Evolutionary conservation across 2,797 vertebrate species (phyloP).

Genomic region (Melopsittacus undulatus): DNA sequence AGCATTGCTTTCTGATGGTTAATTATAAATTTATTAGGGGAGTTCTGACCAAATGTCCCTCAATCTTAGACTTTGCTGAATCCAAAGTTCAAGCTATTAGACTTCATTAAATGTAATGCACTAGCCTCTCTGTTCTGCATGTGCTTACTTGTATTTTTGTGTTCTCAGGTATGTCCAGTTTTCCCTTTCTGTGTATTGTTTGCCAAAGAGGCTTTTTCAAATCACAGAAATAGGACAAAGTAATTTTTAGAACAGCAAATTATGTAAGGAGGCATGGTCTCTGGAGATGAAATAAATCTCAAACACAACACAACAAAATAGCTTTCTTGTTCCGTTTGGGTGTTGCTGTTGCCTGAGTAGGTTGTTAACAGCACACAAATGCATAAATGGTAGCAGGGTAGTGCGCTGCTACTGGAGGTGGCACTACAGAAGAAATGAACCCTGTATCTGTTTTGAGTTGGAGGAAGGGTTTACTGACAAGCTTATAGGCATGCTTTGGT

Average conservation of each 20-base stretch:
- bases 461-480: background rate
- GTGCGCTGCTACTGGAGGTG: background rate
- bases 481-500: rapidly evolving
- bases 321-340: background rate
- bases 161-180: slow-evolving; percentile 2
- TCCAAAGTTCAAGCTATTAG: slow-evolving; percentile 26
- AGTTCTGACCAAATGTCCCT: slow-evolving; percentile 7
- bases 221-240: slow-evolving; percentile 16
- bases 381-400: background rate
- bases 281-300: slow-evolving; percentile 15
- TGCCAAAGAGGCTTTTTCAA: slow-evolving; percentile 38
- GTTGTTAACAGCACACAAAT: background rate
- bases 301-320: background rate
- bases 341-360: background rate
- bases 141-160: background rate
- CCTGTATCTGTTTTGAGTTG: rapidly evolving
- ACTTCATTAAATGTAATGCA: background rate
- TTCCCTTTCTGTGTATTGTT: slow-evolving; percentile 31
- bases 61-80: background rate
- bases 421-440: background rate
- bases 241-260: slow-evolving; percentile 55
- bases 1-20: slow-evolving; percentile 24
- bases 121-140: background rate
- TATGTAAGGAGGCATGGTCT: slow-evolving; percentile 35
- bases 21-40: slow-evolving; percentile 47